Evolutionary conservation across 2,113 vertebrate genomes (phyloP).

Genomic region (Calidris pugnax): DNA sequence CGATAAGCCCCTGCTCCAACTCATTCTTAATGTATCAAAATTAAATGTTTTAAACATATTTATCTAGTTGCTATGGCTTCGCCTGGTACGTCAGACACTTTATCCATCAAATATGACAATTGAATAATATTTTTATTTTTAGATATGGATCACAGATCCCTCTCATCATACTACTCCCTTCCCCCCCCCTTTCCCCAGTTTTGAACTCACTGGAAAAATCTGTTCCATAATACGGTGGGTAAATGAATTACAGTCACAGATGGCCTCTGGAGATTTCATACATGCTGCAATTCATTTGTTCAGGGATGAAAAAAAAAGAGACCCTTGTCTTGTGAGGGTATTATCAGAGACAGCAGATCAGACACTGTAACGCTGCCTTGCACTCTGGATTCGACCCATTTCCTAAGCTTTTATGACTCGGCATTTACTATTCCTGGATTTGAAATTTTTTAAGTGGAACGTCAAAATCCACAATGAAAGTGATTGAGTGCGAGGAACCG

Average conservation of each 20-base stretch:
- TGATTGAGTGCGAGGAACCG: background rate
- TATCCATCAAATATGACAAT: constrained; percentile 67
- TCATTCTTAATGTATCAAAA: constrained; percentile 48
- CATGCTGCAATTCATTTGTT: constrained; percentile 44
- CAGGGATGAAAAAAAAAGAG: background rate
- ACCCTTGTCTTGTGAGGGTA: constrained; percentile 34
- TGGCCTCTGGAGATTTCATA: constrained; percentile 62
- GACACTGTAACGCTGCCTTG: constrained; percentile 47
- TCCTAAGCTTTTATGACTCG: constrained; percentile 62
- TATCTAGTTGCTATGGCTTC: constrained; percentile 67
- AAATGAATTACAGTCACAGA: constrained; percentile 60
- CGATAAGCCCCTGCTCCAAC: constrained; percentile 3
- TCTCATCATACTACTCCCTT: constrained; percentile 36
- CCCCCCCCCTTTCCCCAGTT: background rate
- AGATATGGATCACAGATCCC: constrained; percentile 62
- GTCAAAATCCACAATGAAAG: constrained; percentile 2
- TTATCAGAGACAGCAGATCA: constrained; percentile 67
- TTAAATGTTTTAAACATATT: constrained; percentile 56
- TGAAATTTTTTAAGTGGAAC: constrained; percentile 3
- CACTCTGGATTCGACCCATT: constrained; percentile 15
- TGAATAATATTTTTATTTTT: constrained; percentile 73
- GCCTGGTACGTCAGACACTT: constrained; percentile 32
- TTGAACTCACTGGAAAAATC: constrained; percentile 47
- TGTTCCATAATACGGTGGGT: constrained; percentile 30
- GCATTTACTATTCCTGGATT: constrained; percentile 50